Percentiles rank a stretch among this genome's conserved stretches.
Conservation (phyloP, 2,888 invertebrate species). For the Lithodes maja region DNA sequence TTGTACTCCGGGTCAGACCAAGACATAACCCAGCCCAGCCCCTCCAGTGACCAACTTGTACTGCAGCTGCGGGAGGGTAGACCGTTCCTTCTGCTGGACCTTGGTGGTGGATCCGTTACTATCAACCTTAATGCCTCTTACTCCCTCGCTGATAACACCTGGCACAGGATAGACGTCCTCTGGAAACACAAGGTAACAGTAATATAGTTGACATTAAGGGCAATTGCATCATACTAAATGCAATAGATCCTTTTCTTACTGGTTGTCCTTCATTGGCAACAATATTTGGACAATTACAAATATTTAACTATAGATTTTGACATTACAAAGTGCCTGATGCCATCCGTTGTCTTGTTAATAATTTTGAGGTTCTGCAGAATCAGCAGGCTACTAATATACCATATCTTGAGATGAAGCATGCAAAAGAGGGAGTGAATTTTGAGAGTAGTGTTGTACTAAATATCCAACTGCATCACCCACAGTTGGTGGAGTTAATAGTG, state of each 20-base stretch:
- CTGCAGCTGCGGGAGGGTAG: conserved; percentile 82
- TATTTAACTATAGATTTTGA: too few species aligned
- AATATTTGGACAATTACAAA: too few species aligned
- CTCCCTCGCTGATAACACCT: conserved; percentile 86
- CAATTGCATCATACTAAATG: not conserved
- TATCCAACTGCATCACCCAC: not conserved
- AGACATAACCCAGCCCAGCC: not conserved
- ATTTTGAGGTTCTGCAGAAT: too few species aligned
- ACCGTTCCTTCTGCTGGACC: conserved; percentile 89
- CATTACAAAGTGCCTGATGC: too few species aligned
- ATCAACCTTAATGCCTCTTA: conserved; percentile 77
- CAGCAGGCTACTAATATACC: too few species aligned
- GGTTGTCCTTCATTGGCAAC: too few species aligned
- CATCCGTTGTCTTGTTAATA: too few species aligned
- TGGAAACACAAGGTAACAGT: conserved; percentile 76
- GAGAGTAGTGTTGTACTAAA: too few species aligned
- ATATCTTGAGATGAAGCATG: too few species aligned
- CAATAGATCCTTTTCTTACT: too few species aligned
- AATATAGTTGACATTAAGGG: too few species aligned
- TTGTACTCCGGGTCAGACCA: conserved; percentile 79
- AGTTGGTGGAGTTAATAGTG: conserved; percentile 56
- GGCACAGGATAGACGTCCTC: conserved; percentile 90
- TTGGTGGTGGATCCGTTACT: conserved; percentile 87
- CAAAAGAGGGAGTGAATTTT: too few species aligned
- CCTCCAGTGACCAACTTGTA: conserved; percentile 4